Conservation (phyloP, 1,140 invertebrate genomes). For the Caenorhabditis remanei region DNA sequence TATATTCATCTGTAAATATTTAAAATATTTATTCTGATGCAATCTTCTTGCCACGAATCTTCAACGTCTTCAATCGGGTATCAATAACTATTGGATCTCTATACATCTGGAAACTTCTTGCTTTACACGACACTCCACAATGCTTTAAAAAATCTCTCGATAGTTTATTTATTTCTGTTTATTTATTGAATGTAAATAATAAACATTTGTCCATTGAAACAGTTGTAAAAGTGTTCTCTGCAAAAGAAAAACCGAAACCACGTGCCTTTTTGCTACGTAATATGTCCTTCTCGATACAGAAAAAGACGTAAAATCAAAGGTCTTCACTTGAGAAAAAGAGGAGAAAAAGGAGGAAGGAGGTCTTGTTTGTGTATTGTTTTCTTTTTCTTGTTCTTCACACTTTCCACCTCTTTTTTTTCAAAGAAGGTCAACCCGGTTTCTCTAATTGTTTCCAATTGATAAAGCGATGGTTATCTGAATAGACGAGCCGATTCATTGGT, state of each 20-base stretch:
- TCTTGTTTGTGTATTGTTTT: slow-evolving; percentile 35
- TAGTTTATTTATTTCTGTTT: slow-evolving; percentile 32
- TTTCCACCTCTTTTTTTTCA: background rate
- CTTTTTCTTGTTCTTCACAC: background rate
- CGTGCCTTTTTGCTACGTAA: slow-evolving; percentile 30
- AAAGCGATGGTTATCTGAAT: background rate
- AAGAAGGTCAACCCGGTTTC: background rate
- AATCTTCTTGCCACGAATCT: background rate
- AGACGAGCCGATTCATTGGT: background rate
- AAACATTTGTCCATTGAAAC: background rate
- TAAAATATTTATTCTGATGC: background rate
- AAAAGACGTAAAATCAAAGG: slow-evolving; percentile 32
- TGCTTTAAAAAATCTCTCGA: background rate
- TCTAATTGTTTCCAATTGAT: background rate
- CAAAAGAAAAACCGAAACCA: background rate
- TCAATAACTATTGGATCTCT: slow-evolving; percentile 11
- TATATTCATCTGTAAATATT: slow-evolving; percentile 9
- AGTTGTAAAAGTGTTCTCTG: slow-evolving; percentile 12
- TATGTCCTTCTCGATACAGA: slow-evolving; percentile 2
- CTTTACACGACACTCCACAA: slow-evolving; percentile 1
- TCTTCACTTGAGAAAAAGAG: background rate
- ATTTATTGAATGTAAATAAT: background rate
- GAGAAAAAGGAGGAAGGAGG: background rate
- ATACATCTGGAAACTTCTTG: background rate
- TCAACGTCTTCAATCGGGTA: background rate